Base-by-base conservation (phyloP, 2,797 vertebrate species). In the Nyctibius grandis region DNA sequence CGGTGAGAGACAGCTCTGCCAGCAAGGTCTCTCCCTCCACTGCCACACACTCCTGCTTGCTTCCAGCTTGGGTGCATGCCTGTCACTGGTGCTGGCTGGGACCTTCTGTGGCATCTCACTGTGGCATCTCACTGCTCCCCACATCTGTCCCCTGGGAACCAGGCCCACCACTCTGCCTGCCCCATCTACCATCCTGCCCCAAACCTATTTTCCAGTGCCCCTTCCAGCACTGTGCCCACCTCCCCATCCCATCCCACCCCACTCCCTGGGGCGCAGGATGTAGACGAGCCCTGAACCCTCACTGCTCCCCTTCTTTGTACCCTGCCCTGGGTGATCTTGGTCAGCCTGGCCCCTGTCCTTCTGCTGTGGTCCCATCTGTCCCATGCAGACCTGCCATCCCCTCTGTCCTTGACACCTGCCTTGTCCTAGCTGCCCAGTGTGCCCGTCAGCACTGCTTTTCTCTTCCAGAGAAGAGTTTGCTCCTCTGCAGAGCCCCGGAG, bases 401-500 rank as follows among this genome's bases (percentile, higher is more conserved):
- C 40, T 63, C n/a, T 64, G 34, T 56, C 57, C 53, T 47, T 65
- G 61, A 14, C 19, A 28, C 15, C 38, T 47, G 63, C 63, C 40
- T 68, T 79, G 56, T 33, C 70, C 54, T 68, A 73, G 38, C 18
- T 57, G 38, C 47, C 59, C 22, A 19, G 5, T 15, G 26, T 93
- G 33, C 40, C 44, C 12, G 5, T 42, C 48, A 85, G 12, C 15
- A 17, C 19, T 21, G 16, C 54, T 91, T 94, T 91, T 95, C 89
- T 95, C 70, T 96, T 96, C 36, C 92, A 98, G 98, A 98, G 63
- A 92, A 95, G 78, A 90, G 83, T 53, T 93, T 89, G 11, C 79
- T 97, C 67, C 87, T 95, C 25, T 98, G 98, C 91, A 82, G 72
- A 59, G 74, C n/a, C 38, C 98, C 97, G 0, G 93, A 94, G 25